phyloP scores from a whole-genome alignment of 2,888 invertebrate genomes.

The Ophion ellenae region DNA sequence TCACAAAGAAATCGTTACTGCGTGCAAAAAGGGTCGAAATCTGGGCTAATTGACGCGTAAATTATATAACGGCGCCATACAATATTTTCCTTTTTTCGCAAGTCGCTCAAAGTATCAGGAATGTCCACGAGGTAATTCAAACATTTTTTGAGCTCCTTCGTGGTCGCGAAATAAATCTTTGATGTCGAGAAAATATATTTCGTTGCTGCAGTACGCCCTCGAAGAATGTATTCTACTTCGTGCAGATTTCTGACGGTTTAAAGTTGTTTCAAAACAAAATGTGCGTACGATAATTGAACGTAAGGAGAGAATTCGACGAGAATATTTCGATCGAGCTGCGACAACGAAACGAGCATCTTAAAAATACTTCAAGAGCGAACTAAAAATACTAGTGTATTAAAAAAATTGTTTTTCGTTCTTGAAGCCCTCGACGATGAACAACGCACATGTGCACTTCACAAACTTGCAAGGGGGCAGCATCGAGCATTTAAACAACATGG shows the following conservation, averaged over 20 bases:
- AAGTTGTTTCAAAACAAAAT: not conserved
- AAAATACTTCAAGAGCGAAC: not conserved
- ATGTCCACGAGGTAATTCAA: not conserved
- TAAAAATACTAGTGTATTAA: not conserved
- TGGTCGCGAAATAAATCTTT: too few species aligned
- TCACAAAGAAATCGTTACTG: constrained; percentile 2
- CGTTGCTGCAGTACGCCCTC: not conserved
- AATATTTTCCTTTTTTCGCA: not conserved
- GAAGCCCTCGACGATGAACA: not conserved
- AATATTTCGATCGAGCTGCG: constrained; percentile 52
- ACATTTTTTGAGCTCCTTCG: not conserved
- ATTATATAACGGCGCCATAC: not conserved
- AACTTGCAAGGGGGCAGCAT: constrained; percentile 8
- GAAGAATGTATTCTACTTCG: not conserved
- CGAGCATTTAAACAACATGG: constrained; percentile 2
- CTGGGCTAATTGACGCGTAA: constrained; percentile 1
- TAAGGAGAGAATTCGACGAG: constrained; percentile 34
- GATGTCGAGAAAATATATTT: not conserved
- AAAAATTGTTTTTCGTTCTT: constrained; percentile 1
- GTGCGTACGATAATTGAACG: constrained; percentile 1
- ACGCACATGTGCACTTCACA: constrained; percentile 1
- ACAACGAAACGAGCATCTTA: constrained; percentile 60
- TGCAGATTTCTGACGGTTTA: not conserved
- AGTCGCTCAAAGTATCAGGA: not conserved
- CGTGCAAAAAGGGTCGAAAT: not conserved